These are phyloP conservation scores for Colinus virginianus DNA, from an alignment of 2,113 vertebrate genomes.

Conservation along the genomic window DNA sequence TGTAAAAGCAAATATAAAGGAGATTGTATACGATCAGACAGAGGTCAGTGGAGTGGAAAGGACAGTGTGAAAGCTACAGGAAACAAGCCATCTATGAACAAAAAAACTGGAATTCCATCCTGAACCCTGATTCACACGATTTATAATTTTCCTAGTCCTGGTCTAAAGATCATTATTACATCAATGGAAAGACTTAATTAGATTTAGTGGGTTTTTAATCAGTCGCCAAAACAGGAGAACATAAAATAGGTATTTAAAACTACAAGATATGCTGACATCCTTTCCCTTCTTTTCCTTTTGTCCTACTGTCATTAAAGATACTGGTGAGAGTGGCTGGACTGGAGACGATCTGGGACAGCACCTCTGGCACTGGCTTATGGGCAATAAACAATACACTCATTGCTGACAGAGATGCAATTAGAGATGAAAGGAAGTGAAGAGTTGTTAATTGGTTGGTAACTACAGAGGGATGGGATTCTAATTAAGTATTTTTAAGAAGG, in stretches of 20 bases:
- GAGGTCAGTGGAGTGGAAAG: conserved; percentile 63
- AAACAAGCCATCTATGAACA: conserved; percentile 57
- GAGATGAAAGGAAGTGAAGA: not conserved
- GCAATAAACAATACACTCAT: not conserved
- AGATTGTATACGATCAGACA: conserved; percentile 52
- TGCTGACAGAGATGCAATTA: conserved; percentile 3
- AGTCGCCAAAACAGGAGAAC: not conserved
- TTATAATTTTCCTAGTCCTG: conserved; percentile 7
- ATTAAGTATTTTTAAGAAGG: not conserved
- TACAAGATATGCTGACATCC: not conserved
- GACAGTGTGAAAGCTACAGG: conserved; percentile 63
- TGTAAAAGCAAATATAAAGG: conserved; percentile 9
- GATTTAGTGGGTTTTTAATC: conserved; percentile 23
- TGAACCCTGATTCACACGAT: conserved; percentile 28
- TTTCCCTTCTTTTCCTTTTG: conserved; percentile 14
- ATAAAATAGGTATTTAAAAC: not conserved
- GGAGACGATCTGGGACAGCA: conserved; percentile 1
- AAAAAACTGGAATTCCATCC: conserved; percentile 40
- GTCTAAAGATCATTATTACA: not conserved
- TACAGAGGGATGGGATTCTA: not conserved
- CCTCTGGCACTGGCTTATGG: not conserved
- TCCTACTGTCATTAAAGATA: not conserved
- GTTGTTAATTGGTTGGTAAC: not conserved
- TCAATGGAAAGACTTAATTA: conserved; percentile 1
- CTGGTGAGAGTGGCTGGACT: not conserved